Evolutionary conservation across 2,113 vertebrate species (phyloP).

Genomic region (Reinhardtius hippoglossoides): DNA sequence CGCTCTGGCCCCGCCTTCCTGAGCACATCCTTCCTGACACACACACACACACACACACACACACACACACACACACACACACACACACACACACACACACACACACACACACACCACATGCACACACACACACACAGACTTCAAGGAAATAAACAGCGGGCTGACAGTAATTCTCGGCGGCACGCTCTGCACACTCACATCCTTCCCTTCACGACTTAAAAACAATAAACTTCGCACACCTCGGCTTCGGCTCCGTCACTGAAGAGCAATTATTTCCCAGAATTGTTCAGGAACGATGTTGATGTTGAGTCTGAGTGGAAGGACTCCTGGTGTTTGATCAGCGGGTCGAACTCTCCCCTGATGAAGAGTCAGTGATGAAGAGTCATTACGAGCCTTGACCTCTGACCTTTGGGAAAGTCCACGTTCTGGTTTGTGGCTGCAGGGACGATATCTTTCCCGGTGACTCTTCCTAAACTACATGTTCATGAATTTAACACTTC

Average conservation of each 20-base stretch:
- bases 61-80: too few species aligned
- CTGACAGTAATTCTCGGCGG: background rate
- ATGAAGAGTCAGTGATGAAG: background rate
- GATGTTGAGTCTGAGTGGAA: background rate
- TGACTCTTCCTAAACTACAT: too few species aligned
- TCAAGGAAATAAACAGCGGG: background rate
- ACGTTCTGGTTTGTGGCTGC: background rate
- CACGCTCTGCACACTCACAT: background rate
- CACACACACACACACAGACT: background rate
- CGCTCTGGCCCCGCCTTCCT: background rate
- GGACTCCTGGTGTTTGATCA: background rate
- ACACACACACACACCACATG: background rate
- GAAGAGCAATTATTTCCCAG: slow-evolving; percentile 27
- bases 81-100: too few species aligned
- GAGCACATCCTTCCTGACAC: background rate
- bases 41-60: too few species aligned
- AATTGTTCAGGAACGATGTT: background rate
- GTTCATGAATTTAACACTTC: too few species aligned
- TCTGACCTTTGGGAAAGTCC: background rate
- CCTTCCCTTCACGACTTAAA: slow-evolving; percentile 1
- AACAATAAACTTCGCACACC: slow-evolving; percentile 14
- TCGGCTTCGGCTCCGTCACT: background rate
- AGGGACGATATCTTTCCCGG: too few species aligned
- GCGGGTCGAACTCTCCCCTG: background rate
- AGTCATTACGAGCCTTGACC: background rate